Percentiles rank a stretch among this genome's conserved stretches.
phyloP scores from a whole-genome alignment of 2,888 invertebrate species.

The Thecocarcelia acutangulata region DNA sequence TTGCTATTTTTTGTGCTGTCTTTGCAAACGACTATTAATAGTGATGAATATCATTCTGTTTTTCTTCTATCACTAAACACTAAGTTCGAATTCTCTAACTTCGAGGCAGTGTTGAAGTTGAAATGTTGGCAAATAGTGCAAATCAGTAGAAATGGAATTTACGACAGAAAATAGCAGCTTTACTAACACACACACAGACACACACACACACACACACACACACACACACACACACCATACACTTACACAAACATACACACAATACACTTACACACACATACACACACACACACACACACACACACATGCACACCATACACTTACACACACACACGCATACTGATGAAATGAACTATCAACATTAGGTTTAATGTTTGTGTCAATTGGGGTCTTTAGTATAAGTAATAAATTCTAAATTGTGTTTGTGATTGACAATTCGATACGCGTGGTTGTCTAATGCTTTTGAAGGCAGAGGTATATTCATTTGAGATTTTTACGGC shows the following conservation, averaged over 20 bases:
- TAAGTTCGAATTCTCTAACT: conserved; percentile 20
- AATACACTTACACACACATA: not conserved
- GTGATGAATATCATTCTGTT: conserved; percentile 41
- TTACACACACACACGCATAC: not conserved
- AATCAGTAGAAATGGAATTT: conserved; percentile 25
- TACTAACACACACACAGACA: too few relatives aligned
- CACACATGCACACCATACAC: too few relatives aligned
- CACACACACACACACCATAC: too few relatives aligned
- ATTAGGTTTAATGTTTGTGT: conserved; percentile 35
- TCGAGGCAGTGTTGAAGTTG: conserved; percentile 40
- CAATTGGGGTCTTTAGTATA: conserved; percentile 38
- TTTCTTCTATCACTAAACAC: not conserved
- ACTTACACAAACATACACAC: too few relatives aligned
- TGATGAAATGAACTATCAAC: conserved; percentile 22
- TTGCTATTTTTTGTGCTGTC: not conserved
- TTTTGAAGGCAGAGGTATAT: not conserved
- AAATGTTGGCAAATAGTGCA: conserved; percentile 49
- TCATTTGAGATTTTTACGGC: not conserved
- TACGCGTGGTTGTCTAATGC: not conserved
- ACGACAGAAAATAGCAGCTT: not conserved
- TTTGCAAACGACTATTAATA: conserved; percentile 25
- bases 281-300: too few relatives aligned
- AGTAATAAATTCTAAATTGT: conserved; percentile 55
- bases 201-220: too few relatives aligned
- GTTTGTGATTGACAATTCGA: conserved; percentile 28